Conservation (phyloP, 2,113 vertebrate species). For the Forbesichthys papilliferus region DNA sequence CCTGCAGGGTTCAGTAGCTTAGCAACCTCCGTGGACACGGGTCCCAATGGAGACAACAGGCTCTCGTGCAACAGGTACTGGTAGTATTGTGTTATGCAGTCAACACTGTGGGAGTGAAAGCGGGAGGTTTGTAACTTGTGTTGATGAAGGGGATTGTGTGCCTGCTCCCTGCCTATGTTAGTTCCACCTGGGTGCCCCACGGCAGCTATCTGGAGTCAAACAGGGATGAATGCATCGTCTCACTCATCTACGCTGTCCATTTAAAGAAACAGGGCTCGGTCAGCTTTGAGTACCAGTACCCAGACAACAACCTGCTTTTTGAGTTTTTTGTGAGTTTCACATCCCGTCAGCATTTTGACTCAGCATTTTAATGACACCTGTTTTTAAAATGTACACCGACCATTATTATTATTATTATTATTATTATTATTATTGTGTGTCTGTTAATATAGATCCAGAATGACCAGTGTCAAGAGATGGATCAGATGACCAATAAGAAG, state of each 20-base stretch:
- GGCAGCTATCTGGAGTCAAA: conserved; percentile 95
- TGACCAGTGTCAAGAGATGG: conserved; percentile 97
- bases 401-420: too few species aligned
- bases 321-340: conserved; percentile 93
- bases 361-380: neutral
- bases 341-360: neutral
- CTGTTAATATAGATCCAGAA: conserved; percentile 88
- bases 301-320: conserved; percentile 95
- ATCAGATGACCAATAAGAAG: conserved; percentile 82
- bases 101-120: neutral
- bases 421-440: conserved; percentile 5
- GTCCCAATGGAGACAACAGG: conserved; percentile 67
- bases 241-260: conserved; percentile 93
- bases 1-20: conserved; percentile 91
- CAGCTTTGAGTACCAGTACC: conserved; percentile 95
- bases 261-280: conserved; percentile 93
- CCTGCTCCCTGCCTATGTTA: conserved; percentile 22
- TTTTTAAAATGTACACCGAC: neutral
- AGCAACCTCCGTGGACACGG: conserved; percentile 86
- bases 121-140: neutral
- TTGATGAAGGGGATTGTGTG: neutral
- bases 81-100: conserved; percentile 30
- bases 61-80: conserved; percentile 86
- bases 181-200: conserved; percentile 89
- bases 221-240: conserved; percentile 94